A percentile compares a stretch with the other conserved stretches of the same genome.
phyloP scores from a whole-genome alignment of 2,113 vertebrate genomes.

The Epinephelus moara region DNA sequence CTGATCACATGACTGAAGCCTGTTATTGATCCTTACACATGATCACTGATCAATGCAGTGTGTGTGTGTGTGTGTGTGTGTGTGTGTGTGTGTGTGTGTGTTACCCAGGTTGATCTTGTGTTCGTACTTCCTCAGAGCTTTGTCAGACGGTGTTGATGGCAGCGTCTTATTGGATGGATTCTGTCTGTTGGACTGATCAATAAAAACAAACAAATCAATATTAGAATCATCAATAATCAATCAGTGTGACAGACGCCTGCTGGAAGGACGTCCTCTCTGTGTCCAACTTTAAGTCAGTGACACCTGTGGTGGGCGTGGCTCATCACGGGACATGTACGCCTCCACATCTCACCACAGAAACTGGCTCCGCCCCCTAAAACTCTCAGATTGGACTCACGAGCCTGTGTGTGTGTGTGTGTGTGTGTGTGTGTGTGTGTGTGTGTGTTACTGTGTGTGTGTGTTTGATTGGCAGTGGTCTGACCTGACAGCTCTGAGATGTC shows the following conservation, averaged over 20 bases:
- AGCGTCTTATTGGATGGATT: slow-evolving; percentile 63
- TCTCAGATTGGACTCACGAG: too few species aligned
- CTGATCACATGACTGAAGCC: too few species aligned
- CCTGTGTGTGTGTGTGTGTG: neutral
- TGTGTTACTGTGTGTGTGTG: neutral
- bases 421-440: too few species aligned
- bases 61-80: neutral
- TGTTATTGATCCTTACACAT: too few species aligned
- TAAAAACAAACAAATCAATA: neutral
- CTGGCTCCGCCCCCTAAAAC: too few species aligned
- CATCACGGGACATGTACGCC: too few species aligned
- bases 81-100: neutral
- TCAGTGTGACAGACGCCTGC: neutral
- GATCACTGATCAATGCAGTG: too few species aligned
- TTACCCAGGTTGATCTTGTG: slow-evolving; percentile 86
- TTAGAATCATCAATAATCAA: neutral
- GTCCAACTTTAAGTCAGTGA: too few species aligned
- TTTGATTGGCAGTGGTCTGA: slow-evolving; percentile 6
- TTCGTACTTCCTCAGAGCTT: slow-evolving; percentile 84
- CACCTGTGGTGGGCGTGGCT: too few species aligned
- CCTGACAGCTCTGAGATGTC: slow-evolving; percentile 37
- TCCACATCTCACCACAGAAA: too few species aligned
- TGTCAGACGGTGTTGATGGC: slow-evolving; percentile 73
- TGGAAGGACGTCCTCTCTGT: too few species aligned
- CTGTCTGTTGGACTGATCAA: slow-evolving; percentile 68